Base-by-base conservation (phyloP, 1,140 invertebrate genomes). In the Pseudomyrmex gracilis region DNA sequence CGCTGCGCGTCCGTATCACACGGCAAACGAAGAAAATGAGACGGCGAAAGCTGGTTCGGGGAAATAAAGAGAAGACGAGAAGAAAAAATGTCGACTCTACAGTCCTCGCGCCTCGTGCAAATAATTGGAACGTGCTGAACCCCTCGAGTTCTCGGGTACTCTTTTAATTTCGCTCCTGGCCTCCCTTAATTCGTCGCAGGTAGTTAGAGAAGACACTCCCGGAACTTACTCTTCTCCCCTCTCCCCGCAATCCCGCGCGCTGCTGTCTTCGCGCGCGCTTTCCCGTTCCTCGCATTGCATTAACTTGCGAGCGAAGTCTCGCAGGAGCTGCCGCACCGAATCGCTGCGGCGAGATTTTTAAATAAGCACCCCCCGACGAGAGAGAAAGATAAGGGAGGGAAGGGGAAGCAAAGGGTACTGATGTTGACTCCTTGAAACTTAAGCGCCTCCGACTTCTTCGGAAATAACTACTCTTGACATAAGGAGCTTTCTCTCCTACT, bases 61-160 rank as follows among this genome's bases (percentile, higher is more conserved):
- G 64, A 80, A 82, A 85, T 70, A 80, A 66, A 82, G 66, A 58
- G 64, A 47, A 24, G 24, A 12, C 17, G 57, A 63, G 57, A 63
- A 60, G 49, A 77, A 68, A 71, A 71, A 63, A 87, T 77, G 66
- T 47, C 85, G 67, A 66, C 77, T 71, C 84, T 80, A 51, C 64
- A 57, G 73, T 51, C 63, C 68, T 82, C 67, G 17, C 74, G 71
- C 12, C 85, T 89, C 80, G 78, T 82, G 88, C 88, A 85, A 91
- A 90, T 91, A 91, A 91, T 91, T 91, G 88, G 89, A 87, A 89
- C 87, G 85, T 91, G 85, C 87, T 86, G 87, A 90, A 91, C 86
- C 84, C 73, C 86, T 86, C 82, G 73, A 85, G 85, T 86, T 89
- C 82, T 63, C 78, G 57, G 77, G 74, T 74, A 89, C 85, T 83